These are phyloP conservation scores for Scaptomyza hsui DNA, from an alignment of 1,140 invertebrate species.

Conservation along the genomic window DNA sequence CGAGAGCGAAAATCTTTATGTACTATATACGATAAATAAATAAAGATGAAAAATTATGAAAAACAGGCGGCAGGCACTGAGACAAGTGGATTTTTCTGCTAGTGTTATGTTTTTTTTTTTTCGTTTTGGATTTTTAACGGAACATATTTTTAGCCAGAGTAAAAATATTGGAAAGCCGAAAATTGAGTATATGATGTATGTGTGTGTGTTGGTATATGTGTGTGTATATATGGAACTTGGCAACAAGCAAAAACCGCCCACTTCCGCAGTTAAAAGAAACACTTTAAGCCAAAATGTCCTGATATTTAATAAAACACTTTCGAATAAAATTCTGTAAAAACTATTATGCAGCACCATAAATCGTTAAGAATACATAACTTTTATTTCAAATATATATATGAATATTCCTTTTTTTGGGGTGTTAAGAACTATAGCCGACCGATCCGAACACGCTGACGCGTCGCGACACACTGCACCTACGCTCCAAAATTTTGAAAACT, in stretches of 20 bases:
- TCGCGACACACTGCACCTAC: slow-evolving; percentile 83
- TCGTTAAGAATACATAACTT: background rate
- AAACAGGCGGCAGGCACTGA: slow-evolving; percentile 70
- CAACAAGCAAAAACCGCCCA: slow-evolving; percentile 63
- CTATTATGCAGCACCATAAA: background rate
- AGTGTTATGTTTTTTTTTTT: slow-evolving; percentile 11
- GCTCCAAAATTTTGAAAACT: slow-evolving; percentile 83
- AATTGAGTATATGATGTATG: slow-evolving; percentile 24
- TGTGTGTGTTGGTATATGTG: slow-evolving; percentile 2
- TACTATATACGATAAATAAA: slow-evolving; percentile 69
- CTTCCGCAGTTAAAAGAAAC: slow-evolving; percentile 43
- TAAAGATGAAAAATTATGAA: slow-evolving; percentile 78
- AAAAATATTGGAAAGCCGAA: slow-evolving; percentile 77
- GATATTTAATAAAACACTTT: slow-evolving; percentile 4
- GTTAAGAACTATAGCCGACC: slow-evolving; percentile 37
- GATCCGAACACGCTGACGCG: slow-evolving; percentile 80
- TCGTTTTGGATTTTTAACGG: slow-evolving; percentile 68
- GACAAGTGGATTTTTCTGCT: slow-evolving; percentile 44
- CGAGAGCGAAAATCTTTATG: slow-evolving; percentile 34
- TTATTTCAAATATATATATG: slow-evolving; percentile 5
- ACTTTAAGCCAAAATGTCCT: slow-evolving; percentile 38
- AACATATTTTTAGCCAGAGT: slow-evolving; percentile 80
- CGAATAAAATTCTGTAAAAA: background rate
- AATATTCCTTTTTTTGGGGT: slow-evolving; percentile 18
- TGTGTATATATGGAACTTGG: slow-evolving; percentile 45